Evolutionary conservation across 1,140 invertebrate species (phyloP).

Genomic region (Hetaerina americana): DNA sequence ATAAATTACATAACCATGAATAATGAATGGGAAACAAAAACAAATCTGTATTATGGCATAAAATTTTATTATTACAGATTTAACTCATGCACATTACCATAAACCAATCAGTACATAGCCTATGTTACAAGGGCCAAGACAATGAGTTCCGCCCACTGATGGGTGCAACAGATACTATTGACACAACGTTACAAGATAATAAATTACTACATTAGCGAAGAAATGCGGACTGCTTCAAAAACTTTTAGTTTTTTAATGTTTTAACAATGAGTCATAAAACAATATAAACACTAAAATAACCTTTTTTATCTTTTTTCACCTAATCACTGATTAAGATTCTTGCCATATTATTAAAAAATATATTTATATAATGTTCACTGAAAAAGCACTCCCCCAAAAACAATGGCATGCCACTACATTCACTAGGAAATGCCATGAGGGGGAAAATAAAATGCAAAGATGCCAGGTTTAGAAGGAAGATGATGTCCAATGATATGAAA

Average conservation of each 20-base stretch:
- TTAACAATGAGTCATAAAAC: background rate
- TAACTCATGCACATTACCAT: background rate
- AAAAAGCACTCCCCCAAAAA: background rate
- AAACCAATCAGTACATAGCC: background rate
- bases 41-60: too few species aligned
- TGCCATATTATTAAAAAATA: background rate
- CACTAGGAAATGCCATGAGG: background rate
- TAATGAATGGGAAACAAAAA: too few species aligned
- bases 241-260: background rate
- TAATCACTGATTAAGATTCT: background rate
- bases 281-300: background rate
- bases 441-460: slow-evolving; percentile 2
- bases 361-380: background rate
- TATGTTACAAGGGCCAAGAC: background rate
- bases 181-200: background rate
- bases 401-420: background rate
- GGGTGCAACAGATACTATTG: background rate
- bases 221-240: background rate
- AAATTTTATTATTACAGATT: too few species aligned
- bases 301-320: background rate
- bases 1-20: too few species aligned
- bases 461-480: background rate
- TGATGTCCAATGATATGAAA: background rate
- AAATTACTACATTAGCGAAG: background rate
- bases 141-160: background rate